Evolutionary conservation across 2,797 vertebrate genomes (phyloP), one percentile per base, ranked within the genome.

Genomic region (Pempheris klunzingeri): DNA sequence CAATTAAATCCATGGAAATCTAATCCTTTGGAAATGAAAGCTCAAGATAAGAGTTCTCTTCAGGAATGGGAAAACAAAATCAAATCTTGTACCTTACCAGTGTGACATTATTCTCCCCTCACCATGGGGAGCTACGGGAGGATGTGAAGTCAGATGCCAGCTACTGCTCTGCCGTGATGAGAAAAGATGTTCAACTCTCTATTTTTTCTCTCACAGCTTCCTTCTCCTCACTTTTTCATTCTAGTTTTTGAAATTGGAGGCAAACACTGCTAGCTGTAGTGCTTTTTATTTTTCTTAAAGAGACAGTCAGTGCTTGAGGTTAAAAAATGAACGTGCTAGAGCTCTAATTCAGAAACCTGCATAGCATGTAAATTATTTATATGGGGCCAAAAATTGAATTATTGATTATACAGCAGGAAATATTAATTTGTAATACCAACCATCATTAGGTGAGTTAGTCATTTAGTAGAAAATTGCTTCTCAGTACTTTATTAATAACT

Each of bases 1-100:
- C 62, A 81, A 80, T 90, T 77, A 85, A 80, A 83, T 81, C 84
- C 58, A 17, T 52, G 63, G 77, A 81, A 87, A 72, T 63, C 32
- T 75, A 90, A 92, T 92, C 82, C 85, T 58, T 36, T 78, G 78
- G 74, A 88, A 89, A 88, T 91, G 73, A 90, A 90, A 86, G 44
- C 65, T 70, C 36, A 60, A 74, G 77, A 83, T 59, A 68, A 71
- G 53, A 47, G 53, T 22, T 73, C 32, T 30, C 64, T 63, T 39
- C 64, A 82, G 84, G 76, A 84, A 65, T 17, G 57, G 59, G 46
- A 81, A 86, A 84, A 62, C 66, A 87, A 77, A 77, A 46, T 57
- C 4, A 76, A 78, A 77, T 78, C 50, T 50, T 75, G 71, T 64
- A 47, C 67, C 74, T 69, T 13, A 50, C 46, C 62, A 84, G 78